Base-by-base conservation (phyloP, 2,888 invertebrate species). In the Bombylius major region DNA sequence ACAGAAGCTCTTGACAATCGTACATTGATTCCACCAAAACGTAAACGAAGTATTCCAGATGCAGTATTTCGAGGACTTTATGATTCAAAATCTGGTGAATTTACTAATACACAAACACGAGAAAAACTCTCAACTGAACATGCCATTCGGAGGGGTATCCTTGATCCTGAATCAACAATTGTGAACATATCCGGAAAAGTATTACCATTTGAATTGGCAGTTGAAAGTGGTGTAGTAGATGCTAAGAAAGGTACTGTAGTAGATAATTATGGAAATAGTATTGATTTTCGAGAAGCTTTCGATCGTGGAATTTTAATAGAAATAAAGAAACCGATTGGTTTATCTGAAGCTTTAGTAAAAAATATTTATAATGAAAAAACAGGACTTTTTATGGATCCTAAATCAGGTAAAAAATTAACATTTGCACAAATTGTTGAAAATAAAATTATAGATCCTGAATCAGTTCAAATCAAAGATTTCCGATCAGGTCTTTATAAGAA, bases 1-100 rank as follows among this genome's bases (percentile, higher is more conserved):
- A 83, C 82, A 46, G 91, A 93, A 68, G 94, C 95, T 4, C 80
- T 89, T 39, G 88, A 89, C 64, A 82, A 86, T 54, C 90, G 91
- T 34, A 76, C 91, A 39, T 82, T 92, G 53, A 80, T 91, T 7
- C 87, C 89, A 9, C 85, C 89, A 47, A 88, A 89, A 69, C 83
- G 86, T 54, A 88, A 87, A 70, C 83, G 90, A 61, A 89, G 89
- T 58, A 77, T 93, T 36, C 88, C 89, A 1, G 91, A 92, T 75
- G 93, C 93, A 4, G 86, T 94, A n/a, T 87, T 87, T 66, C 87
- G 89, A 73, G 92, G 92, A n/a, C 82, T 89, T 60, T 93, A 92
- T 67, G 90, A 95, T 76, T 86, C 88, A 0, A 81, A 82, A 64
- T 84, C 87, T 44, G 92, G 93, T 50, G 83, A 87, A 66, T 88